Evolutionary conservation across 2,113 vertebrate species (phyloP).

Genomic region (Pica pica): DNA sequence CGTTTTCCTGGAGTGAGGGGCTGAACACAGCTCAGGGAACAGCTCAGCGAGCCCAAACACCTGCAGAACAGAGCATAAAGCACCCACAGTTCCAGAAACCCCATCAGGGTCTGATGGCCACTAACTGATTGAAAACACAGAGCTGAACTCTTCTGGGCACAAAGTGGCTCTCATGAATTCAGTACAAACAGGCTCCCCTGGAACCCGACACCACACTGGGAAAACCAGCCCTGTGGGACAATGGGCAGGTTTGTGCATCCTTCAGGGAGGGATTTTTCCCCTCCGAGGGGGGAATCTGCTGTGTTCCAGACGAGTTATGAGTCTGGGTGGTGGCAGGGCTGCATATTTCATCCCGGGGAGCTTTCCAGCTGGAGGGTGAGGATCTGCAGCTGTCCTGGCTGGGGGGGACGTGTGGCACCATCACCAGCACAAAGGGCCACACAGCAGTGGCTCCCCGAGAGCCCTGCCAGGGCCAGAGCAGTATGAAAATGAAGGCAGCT

Average conservation of each 20-base stretch:
- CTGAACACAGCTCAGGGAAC: background rate
- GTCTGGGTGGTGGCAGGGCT: background rate
- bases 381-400: background rate
- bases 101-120: conserved; percentile 13
- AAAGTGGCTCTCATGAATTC: conserved; percentile 23
- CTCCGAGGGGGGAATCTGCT: background rate
- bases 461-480: background rate
- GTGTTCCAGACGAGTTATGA: background rate
- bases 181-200: background rate
- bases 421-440: background rate
- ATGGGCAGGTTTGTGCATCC: conserved; percentile 5
- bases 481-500: background rate
- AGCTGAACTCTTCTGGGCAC: conserved; percentile 18
- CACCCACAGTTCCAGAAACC: conserved; percentile 24
- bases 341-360: background rate
- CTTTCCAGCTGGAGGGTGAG: background rate
- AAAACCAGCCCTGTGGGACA: background rate
- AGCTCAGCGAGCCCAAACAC: background rate
- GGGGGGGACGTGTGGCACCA: rapidly evolving
- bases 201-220: background rate
- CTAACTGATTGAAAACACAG: conserved; percentile 40
- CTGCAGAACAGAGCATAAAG: background rate
- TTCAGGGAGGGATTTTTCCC: background rate
- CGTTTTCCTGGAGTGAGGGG: background rate
- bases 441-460: background rate